phyloP scores from a whole-genome alignment of 2,888 invertebrate species.

The Xylocampa areola region DNA sequence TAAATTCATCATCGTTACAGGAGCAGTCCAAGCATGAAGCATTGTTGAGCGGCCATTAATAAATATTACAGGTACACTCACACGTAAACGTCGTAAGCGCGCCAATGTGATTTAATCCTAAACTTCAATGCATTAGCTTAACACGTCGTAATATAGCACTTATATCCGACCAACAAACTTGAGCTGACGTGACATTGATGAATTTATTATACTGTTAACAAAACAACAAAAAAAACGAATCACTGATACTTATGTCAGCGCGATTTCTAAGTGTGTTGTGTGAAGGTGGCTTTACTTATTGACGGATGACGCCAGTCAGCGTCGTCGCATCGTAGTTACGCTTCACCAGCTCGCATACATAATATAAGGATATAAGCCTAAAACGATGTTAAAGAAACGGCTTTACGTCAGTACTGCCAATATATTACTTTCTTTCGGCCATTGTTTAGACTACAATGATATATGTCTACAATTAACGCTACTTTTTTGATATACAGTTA shows the following conservation, averaged over 20 bases:
- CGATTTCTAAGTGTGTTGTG: constrained; percentile 20
- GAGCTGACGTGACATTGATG: constrained; percentile 3
- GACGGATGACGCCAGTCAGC: constrained; percentile 51
- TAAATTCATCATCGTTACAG: constrained; percentile 75
- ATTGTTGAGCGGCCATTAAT: constrained; percentile 62
- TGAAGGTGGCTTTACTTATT: constrained; percentile 48
- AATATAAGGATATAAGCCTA: constrained; percentile 43
- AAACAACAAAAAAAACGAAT: too few species aligned
- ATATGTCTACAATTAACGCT: constrained; percentile 34
- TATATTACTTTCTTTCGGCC: constrained; percentile 54
- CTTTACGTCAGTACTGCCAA: constrained; percentile 18
- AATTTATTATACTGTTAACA: constrained; percentile 9
- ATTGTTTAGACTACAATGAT: constrained; percentile 49
- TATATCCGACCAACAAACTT: constrained; percentile 3
- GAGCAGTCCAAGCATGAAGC: constrained; percentile 74
- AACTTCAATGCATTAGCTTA: constrained; percentile 22
- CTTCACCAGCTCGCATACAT: constrained; percentile 52
- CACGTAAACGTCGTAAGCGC: constrained; percentile 20
- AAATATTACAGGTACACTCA: constrained; percentile 58
- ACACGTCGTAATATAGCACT: constrained; percentile 10
- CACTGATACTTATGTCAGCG: constrained; percentile 5
- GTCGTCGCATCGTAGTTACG: constrained; percentile 49
- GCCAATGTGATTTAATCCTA: constrained; percentile 14
- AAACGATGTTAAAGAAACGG: constrained; percentile 29
- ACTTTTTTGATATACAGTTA: constrained; percentile 23